Evolutionary conservation across 2,888 invertebrate species (phyloP).

Genomic region (Amblyteles armatorius): DNA sequence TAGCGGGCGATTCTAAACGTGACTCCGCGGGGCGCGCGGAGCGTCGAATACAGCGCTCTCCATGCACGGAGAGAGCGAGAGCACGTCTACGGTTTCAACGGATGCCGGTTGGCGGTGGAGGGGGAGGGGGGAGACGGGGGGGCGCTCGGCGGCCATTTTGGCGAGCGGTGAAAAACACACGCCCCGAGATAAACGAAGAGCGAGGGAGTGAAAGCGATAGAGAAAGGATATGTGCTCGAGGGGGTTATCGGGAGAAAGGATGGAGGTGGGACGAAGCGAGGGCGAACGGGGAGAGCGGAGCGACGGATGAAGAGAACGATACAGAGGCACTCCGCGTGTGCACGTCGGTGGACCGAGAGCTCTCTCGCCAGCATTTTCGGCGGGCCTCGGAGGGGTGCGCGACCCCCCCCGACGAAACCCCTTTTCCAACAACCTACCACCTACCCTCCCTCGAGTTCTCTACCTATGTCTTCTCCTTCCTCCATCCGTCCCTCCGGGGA

Average conservation of each 20-base stretch:
- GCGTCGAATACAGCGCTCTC: constrained; percentile 38
- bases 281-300: constrained; percentile 19
- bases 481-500: constrained; percentile 47
- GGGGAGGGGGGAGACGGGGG: constrained; percentile 68
- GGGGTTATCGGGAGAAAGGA: constrained; percentile 52
- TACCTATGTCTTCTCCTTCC: constrained; percentile 50
- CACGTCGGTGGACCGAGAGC: constrained; percentile 38
- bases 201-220: constrained; percentile 46
- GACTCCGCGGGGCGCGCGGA: constrained; percentile 47
- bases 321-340: constrained; percentile 45
- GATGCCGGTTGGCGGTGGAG: constrained; percentile 38
- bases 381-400: constrained; percentile 37
- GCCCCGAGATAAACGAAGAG: constrained; percentile 80
- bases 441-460: constrained; percentile 23
- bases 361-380: constrained; percentile 63
- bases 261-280: constrained; percentile 42
- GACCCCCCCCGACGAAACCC: constrained; percentile 45
- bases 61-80: not conserved
- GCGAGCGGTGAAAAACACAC: constrained; percentile 83
- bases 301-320: constrained; percentile 40
- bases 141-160: constrained; percentile 83
- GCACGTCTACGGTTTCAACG: constrained; percentile 55
- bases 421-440: constrained; percentile 63
- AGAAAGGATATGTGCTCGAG: constrained; percentile 36
- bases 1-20: constrained; percentile 51